A percentile compares a stretch with the other conserved stretches of the same genome.
phyloP scores from a whole-genome alignment of 2,797 vertebrate genomes.

The Monodelphis domestica region DNA sequence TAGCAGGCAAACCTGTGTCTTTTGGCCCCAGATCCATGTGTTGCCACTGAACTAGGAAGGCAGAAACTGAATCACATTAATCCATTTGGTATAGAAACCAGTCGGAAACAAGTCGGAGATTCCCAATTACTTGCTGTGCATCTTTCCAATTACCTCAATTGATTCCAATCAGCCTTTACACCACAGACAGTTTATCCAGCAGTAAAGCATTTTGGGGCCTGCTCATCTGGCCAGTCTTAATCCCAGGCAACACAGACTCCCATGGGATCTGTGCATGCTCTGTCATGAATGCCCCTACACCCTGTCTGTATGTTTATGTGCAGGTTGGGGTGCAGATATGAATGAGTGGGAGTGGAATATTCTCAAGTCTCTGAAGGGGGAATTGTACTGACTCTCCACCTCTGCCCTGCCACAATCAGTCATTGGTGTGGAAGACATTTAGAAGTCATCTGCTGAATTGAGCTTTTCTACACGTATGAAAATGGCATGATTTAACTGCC shows the following conservation, averaged over 20 bases:
- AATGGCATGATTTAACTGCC: neutral
- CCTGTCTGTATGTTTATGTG: neutral
- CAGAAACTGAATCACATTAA: constrained; percentile 24
- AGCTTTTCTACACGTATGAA: neutral
- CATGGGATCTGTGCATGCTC: neutral
- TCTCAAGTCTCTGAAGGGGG: neutral
- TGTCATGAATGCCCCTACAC: neutral
- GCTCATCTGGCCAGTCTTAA: constrained; percentile 65
- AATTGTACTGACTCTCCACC: neutral
- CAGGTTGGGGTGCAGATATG: neutral
- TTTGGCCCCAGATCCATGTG: neutral
- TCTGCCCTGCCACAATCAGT: neutral
- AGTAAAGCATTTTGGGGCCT: constrained; percentile 68
- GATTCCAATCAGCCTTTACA: constrained; percentile 79
- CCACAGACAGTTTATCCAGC: constrained; percentile 61
- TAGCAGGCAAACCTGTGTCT: neutral
- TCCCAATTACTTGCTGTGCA: constrained; percentile 72
- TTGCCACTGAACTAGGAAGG: neutral
- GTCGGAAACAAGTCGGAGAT: constrained; percentile 74
- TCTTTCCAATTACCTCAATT: constrained; percentile 74
- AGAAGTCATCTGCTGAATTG: neutral
- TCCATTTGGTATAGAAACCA: constrained; percentile 55
- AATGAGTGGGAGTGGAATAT: no score
- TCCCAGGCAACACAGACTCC: neutral
- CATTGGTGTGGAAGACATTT: neutral